Percentiles rank a stretch among this genome's conserved stretches.
Conservation (phyloP, 2,797 vertebrate genomes). For the Kryptolebias ocellatus region DNA sequence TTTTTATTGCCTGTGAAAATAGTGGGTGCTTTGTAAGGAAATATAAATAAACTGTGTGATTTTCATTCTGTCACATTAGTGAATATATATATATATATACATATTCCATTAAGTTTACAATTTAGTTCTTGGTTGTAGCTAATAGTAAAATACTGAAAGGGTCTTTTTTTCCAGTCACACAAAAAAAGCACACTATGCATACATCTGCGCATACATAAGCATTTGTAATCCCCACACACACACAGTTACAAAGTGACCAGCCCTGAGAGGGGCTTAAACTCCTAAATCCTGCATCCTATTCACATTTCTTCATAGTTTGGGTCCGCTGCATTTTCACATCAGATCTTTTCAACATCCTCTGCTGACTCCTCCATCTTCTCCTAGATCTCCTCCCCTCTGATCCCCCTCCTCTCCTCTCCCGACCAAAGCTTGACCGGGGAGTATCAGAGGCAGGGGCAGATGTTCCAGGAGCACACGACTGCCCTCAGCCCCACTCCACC, state of each 20-base stretch:
- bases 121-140: no score
- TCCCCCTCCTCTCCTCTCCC: conserved; percentile 39
- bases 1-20: no score
- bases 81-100: no score
- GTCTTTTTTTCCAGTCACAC: not conserved
- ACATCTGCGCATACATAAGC: not conserved
- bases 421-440: conserved; percentile 80
- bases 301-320: conserved; percentile 46
- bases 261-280: conserved; percentile 26
- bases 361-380: conserved; percentile 52
- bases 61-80: no score
- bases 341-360: conserved; percentile 58
- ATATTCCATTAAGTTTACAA: no score
- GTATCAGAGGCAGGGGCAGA: conserved; percentile 85
- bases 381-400: conserved; percentile 45
- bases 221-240: not conserved
- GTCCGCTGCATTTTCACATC: conserved; percentile 48
- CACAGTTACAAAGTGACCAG: conserved; percentile 22
- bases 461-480: conserved; percentile 89
- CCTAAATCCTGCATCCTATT: conserved; percentile 43
- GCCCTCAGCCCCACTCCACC: conserved; percentile 71
- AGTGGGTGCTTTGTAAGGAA: no score
- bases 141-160: no score
- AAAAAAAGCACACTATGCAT: conserved; percentile 7
- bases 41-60: no score